Conservation (phyloP, 2,797 vertebrate genomes). For the Meda fulgida region DNA sequence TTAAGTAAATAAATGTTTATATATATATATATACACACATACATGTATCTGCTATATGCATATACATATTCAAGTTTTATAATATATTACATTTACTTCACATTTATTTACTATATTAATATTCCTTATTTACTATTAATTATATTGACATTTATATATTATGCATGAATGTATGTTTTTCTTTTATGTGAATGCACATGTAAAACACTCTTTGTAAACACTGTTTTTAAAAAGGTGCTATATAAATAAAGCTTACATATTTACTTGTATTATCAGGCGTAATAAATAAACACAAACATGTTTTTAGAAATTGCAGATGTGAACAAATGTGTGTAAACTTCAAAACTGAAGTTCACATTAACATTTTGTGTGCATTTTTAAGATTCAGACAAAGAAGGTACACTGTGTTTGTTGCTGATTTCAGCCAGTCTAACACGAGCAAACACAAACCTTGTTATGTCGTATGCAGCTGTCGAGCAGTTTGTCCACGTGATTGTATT, state of each 20-base stretch:
- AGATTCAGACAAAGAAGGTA: too few species aligned
- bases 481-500: constrained; percentile 74
- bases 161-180: not conserved
- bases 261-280: not conserved
- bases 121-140: not conserved
- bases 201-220: not conserved
- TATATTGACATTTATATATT: too few species aligned
- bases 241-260: not conserved
- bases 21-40: too few species aligned
- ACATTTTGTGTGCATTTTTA: not conserved
- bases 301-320: not conserved
- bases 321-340: not conserved
- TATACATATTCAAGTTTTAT: too few species aligned
- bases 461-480: constrained; percentile 74
- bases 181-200: not conserved
- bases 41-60: not conserved
- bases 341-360: not conserved
- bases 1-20: too few species aligned
- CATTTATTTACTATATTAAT: not conserved
- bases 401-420: not conserved
- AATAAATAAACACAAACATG: not conserved
- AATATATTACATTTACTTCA: not conserved
- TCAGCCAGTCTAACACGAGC: not conserved
- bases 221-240: not conserved
- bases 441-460: constrained; percentile 73